Conservation (phyloP, 1,140 invertebrate species). For the Orchestia grillus region DNA sequence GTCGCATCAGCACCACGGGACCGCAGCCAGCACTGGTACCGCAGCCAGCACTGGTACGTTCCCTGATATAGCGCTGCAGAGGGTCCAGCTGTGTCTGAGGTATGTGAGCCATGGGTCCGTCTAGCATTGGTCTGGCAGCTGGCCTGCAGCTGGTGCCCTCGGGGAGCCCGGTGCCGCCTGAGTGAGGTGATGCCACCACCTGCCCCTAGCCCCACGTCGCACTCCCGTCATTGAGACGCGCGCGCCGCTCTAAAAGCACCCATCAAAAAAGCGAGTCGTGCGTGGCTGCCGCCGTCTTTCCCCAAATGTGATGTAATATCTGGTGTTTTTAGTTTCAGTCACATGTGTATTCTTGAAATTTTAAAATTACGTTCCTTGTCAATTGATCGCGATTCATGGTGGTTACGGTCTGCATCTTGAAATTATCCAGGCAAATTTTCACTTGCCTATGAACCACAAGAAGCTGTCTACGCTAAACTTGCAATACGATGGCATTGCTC, state of each 20-base stretch:
- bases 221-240: background rate
- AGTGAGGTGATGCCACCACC: background rate
- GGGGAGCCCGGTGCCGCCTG: slow-evolving; percentile 22
- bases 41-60: background rate
- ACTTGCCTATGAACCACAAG: background rate
- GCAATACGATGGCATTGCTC: background rate
- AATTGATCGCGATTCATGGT: background rate
- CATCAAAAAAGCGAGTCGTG: background rate
- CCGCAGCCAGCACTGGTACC: too few relatives aligned
- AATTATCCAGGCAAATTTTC: background rate
- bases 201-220: background rate
- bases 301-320: background rate
- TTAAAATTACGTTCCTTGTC: background rate
- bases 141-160: slow-evolving; percentile 51
- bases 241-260: background rate
- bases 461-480: background rate
- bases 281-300: background rate
- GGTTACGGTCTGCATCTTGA: background rate
- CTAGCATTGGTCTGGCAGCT: slow-evolving; percentile 17
- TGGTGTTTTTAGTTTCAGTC: background rate
- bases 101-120: slow-evolving; percentile 21
- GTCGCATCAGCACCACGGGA: too few relatives aligned
- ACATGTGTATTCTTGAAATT: background rate
- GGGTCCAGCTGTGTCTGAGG: slow-evolving; percentile 19
- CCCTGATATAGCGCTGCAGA: background rate